A percentile compares a stretch with the other conserved stretches of the same genome.
phyloP scores from a whole-genome alignment of 2,888 invertebrate species.

The Andrena fulva region DNA sequence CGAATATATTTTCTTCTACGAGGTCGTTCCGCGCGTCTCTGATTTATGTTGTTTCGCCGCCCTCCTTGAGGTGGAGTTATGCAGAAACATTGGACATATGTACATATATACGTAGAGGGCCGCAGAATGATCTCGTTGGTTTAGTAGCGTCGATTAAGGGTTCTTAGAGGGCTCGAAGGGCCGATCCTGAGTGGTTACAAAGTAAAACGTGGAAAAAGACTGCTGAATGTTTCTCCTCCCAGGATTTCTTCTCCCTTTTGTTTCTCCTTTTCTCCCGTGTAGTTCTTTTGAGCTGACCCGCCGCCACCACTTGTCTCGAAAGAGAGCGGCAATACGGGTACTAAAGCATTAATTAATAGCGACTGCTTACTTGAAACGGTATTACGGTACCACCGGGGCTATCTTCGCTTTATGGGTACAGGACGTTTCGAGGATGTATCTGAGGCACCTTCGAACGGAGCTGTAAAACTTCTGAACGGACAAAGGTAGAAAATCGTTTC shows the following conservation, averaged over 20 bases:
- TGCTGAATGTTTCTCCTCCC: conserved; percentile 1
- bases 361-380: conserved; percentile 75
- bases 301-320: conserved; percentile 43
- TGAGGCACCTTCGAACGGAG: conserved; percentile 43
- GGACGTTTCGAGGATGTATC: conserved; percentile 63
- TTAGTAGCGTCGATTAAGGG: conserved; percentile 81
- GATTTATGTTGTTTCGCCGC: conserved; percentile 58
- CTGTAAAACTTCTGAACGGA: conserved; percentile 56
- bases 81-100: conserved; percentile 54
- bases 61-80: conserved; percentile 55
- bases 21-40: background rate
- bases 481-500: conserved; percentile 32
- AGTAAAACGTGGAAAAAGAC: conserved; percentile 66
- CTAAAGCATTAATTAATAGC: conserved; percentile 83
- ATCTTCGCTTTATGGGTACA: conserved; percentile 69
- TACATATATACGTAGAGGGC: conserved; percentile 47
- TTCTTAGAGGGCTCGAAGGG: conserved; percentile 75
- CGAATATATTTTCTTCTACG: background rate
- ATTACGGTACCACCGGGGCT: conserved; percentile 64
- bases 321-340: conserved; percentile 73
- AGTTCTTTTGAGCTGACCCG: conserved; percentile 28
- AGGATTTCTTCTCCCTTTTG: conserved; percentile 6
- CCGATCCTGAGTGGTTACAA: conserved; percentile 73
- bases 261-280: background rate
- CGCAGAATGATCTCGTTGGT: conserved; percentile 68